Conservation (phyloP, 1,140 invertebrate genomes). For the Bilobella aurantiaca region DNA sequence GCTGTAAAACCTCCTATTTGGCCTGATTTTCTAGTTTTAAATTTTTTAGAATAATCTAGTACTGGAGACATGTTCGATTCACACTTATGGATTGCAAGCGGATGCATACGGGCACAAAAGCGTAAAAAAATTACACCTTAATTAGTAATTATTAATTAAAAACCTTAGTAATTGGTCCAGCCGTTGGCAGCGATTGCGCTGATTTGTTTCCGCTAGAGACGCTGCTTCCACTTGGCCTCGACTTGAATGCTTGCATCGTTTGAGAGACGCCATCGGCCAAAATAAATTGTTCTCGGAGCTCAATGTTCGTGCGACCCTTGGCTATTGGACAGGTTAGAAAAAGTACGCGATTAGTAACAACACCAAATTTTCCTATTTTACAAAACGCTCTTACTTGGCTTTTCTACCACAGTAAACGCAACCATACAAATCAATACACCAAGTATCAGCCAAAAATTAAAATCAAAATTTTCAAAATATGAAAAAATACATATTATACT, state of each 20-base stretch:
- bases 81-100: not conserved
- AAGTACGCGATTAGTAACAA: conserved; percentile 2
- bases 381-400: too few relatives aligned
- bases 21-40: not conserved
- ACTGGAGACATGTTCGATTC: not conserved
- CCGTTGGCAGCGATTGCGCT: conserved; percentile 42
- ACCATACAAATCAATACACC: too few relatives aligned
- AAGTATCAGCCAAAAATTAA: too few relatives aligned
- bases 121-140: too few relatives aligned
- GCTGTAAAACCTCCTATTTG: not conserved
- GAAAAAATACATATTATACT: too few relatives aligned
- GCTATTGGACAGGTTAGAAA: conserved; percentile 52
- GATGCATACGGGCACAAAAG: too few relatives aligned
- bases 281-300: conserved; percentile 96
- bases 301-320: conserved; percentile 98
- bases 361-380: too few relatives aligned
- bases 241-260: conserved; percentile 78
- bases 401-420: too few relatives aligned
- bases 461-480: too few relatives aligned
- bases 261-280: conserved; percentile 90
- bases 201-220: conserved; percentile 51
- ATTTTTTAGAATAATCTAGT: not conserved
- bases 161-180: not conserved
- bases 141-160: too few relatives aligned
- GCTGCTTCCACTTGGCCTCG: conserved; percentile 66